Base-by-base conservation (phyloP, 2,888 invertebrate species). In the Drosophila phalerata region DNA sequence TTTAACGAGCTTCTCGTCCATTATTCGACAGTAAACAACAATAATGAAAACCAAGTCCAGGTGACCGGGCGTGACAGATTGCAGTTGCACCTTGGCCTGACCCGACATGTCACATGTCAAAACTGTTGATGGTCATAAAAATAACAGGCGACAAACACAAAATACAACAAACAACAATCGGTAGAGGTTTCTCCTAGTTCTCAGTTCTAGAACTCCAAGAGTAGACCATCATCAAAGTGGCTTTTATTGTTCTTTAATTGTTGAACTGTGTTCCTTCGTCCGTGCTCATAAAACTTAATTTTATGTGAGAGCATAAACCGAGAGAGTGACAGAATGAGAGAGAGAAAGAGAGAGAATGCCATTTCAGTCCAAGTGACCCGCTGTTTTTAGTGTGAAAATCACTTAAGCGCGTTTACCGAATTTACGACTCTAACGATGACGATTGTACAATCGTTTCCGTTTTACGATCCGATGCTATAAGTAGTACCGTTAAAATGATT, bases 181-280 rank as follows among this genome's bases (percentile, higher is more conserved):
- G 45, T n/a, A 19, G 42, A 38, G n/a, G 30, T 40, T 53, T 15
- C 52, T 22, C 8, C 13, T 9, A 30, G 42, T 30, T 25, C 45
- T 40, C 19, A 32, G 42, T n/a, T 15, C 15, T 25, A 43, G 42
- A 45, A 45, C 43, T 34, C 45, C 34, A 19, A 57, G 52, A 17
- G 63, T 48, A 64, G 67, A 70, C 49, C 73, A 55, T 70, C 79
- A 73, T 86, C 80, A 87, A 85, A 85, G 73, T 77, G 80, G 63
- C 70, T 87, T 90, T 90, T 87, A 88, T 88, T 79, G 81, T 73
- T 81, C 70, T 88, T 90, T 90, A 90, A 90, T 90, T 89, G 90
- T 80, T 73, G 84, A 85, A 87, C 78, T 85, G 78, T 87, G 88
- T 84, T 81, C 69, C 71, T 68, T 66, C 71, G 67, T 64, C 58